Percentiles rank a stretch among this genome's conserved stretches.
Conservation (phyloP, 2,888 invertebrate genomes). For the Watsonalla binaria region DNA sequence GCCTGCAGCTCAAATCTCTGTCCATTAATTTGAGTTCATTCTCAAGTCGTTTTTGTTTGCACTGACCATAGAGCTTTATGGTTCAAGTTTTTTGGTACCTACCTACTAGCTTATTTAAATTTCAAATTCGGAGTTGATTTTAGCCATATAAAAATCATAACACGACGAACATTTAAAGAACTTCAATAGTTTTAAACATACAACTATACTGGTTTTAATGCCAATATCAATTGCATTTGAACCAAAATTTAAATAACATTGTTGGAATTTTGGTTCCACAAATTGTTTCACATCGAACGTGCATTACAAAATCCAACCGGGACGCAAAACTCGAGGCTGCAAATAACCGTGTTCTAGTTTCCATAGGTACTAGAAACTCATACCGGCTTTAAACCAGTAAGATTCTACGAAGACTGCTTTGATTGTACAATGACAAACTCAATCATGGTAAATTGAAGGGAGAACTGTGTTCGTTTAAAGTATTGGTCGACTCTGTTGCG, state of each 20-base stretch:
- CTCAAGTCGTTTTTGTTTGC: too few species aligned
- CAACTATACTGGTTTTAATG: too few species aligned
- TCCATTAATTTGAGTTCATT: slow-evolving; percentile 22
- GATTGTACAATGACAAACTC: slow-evolving; percentile 20
- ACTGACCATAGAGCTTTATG: slow-evolving; percentile 2
- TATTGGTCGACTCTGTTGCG: not conserved
- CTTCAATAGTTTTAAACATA: too few species aligned
- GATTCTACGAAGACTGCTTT: slow-evolving; percentile 4
- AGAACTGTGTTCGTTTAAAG: slow-evolving; percentile 38
- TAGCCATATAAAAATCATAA: too few species aligned
- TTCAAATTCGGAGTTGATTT: too few species aligned
- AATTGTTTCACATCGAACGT: not conserved
- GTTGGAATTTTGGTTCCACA: not conserved
- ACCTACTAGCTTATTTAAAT: too few species aligned
- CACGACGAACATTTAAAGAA: too few species aligned
- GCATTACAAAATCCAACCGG: slow-evolving; percentile 8
- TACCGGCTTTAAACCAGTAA: not conserved
- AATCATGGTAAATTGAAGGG: slow-evolving; percentile 42
- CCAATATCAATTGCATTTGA: too few species aligned
- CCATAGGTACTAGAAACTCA: not conserved
- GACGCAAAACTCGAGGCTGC: not conserved
- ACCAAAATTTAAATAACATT: too few species aligned
- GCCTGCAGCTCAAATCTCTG: slow-evolving; percentile 24
- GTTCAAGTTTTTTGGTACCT: not conserved
- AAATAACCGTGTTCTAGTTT: not conserved